Evolutionary conservation across 2,113 vertebrate genomes (phyloP).

Genomic region (Mirza zaza): DNA sequence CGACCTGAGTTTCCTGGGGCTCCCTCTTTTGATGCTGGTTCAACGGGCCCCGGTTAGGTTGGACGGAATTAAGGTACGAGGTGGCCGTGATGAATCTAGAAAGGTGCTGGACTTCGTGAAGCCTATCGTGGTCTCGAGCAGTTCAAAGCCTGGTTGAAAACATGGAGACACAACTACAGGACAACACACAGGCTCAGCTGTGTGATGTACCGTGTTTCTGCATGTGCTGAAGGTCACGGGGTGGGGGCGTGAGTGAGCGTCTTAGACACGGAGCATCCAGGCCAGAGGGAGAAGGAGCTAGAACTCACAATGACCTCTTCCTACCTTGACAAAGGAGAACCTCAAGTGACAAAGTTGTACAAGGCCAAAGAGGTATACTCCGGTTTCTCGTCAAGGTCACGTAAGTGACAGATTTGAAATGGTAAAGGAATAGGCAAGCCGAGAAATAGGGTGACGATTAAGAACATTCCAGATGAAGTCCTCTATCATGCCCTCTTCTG

Average conservation of each 20-base stretch:
- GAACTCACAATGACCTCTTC: background rate
- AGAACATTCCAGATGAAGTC: background rate
- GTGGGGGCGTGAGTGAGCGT: background rate
- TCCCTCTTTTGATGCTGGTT: background rate
- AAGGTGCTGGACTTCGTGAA: background rate
- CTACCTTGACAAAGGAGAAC: background rate
- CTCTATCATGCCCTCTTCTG: background rate
- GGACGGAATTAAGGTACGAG: background rate
- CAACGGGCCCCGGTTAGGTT: fast-evolving
- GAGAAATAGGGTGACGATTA: background rate
- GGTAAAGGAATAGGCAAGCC: background rate
- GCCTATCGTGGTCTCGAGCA: background rate
- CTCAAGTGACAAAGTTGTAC: background rate
- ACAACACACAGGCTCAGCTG: background rate
- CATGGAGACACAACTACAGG: background rate
- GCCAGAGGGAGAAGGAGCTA: background rate
- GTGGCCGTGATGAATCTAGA: background rate
- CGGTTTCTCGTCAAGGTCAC: too few species aligned
- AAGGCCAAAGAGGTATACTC: too few species aligned
- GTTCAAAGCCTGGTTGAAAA: background rate
- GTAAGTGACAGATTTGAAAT: background rate
- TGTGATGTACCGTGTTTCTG: fast-evolving
- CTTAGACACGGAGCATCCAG: background rate
- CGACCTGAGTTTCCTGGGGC: background rate
- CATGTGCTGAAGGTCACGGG: fast-evolving